Base-by-base conservation (phyloP, 2,888 invertebrate species). In the Belgica antarctica region DNA sequence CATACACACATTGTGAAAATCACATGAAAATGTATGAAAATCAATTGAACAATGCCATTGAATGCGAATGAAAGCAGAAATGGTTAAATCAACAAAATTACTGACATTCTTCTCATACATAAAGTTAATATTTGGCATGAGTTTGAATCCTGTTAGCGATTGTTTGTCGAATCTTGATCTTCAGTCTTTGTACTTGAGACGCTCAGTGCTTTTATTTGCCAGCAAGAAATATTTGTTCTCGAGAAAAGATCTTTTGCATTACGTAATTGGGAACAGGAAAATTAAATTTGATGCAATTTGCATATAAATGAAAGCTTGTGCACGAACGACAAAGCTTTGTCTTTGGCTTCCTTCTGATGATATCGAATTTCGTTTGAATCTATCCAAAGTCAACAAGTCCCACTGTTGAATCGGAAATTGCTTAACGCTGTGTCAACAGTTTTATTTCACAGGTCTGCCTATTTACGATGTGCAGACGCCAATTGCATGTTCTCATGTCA, bases 61-160 rank as follows among this genome's bases (percentile, higher is more conserved):
- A 63, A 63, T 63, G 22, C n/a, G 63, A 63, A 41, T 63, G 63
- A 31, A 59, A 12, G 24, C 19, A 59, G 22, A 34, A 63, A 63
- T 63, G 63, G 36, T 63, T 63, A 63, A 63, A 63, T 63, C 63
- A 63, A 63, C 63, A 63, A 25, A 63, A 41, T 63, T 63, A 63
- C 46, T 41, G 25, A 41, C 17, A 62, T 62, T 28, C 36, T 34
- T 25, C 17, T n/a, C 19, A 63, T 5, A 63, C 17, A 31, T 25
- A n/a, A 36, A 63, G 63, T 63, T 63, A 63, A 63, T 63, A 63
- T 63, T 63, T 63, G 63, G 25, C 22, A 41, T 63, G 63, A 63
- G 46, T 63, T n/a, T 41, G 63, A 62, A 61, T n/a, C 31, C 17
- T 28, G 3, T 3, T 7, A 41, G 41, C 41, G 41, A 41, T n/a